Evolutionary conservation across 2,888 invertebrate genomes (phyloP).

Genomic region (Rhingia rostrata): DNA sequence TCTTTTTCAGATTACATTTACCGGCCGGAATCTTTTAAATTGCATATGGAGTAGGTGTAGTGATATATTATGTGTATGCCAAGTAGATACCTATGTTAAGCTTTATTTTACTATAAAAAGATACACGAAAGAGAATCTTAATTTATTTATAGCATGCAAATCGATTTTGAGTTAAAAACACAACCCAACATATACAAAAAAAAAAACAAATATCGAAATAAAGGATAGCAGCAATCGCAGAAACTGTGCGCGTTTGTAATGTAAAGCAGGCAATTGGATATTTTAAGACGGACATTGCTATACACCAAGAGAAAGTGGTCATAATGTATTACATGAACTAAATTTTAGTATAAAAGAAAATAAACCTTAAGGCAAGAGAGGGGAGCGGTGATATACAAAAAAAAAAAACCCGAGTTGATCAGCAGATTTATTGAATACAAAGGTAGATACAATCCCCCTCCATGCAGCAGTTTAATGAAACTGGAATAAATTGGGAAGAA

Average conservation of each 20-base stretch:
- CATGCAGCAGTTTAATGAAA: not conserved
- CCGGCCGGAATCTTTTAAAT: constrained; percentile 20
- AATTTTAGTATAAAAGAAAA: constrained; percentile 28
- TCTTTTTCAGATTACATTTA: constrained; percentile 32
- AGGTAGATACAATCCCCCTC: not conserved
- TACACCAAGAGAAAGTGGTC: constrained; percentile 60
- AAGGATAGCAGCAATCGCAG: constrained; percentile 11
- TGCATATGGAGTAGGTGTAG: constrained; percentile 55
- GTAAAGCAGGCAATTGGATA: constrained; percentile 25
- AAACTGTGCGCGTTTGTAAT: constrained; percentile 1
- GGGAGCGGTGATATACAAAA: not conserved
- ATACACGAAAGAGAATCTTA: constrained; percentile 33
- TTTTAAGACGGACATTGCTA: constrained; percentile 39
- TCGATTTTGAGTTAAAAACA: constrained; percentile 24
- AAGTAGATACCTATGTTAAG: constrained; percentile 30
- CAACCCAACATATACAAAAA: constrained; percentile 1
- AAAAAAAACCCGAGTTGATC: constrained; percentile 19
- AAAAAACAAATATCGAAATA: not conserved
- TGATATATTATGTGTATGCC: not conserved
- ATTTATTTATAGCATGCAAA: constrained; percentile 65
- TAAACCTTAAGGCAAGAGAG: constrained; percentile 3
- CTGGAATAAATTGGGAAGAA: constrained; percentile 14
- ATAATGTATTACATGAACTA: constrained; percentile 54
- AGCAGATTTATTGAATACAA: constrained; percentile 8
- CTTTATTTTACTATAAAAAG: constrained; percentile 23